These are phyloP conservation scores for Agrilus planipennis DNA, from an alignment of 1,140 invertebrate genomes.

Conservation along the genomic window DNA sequence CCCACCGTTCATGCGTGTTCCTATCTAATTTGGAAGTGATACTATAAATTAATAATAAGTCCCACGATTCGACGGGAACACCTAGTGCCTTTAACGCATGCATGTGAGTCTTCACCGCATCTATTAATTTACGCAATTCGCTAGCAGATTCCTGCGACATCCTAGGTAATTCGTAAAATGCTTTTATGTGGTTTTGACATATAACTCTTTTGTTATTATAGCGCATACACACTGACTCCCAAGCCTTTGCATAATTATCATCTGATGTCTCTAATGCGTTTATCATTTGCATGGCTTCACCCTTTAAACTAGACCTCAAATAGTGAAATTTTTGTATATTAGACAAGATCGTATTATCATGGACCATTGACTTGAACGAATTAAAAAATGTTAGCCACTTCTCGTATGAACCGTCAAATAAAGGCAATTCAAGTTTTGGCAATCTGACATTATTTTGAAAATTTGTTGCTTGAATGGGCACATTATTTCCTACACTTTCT, in stretches of 20 bases:
- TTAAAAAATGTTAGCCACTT: conserved; percentile 23
- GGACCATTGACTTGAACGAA: conserved; percentile 19
- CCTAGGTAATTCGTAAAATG: conserved; percentile 19
- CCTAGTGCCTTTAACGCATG: too few relatives aligned
- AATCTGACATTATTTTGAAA: neutral
- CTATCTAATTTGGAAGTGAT: too few relatives aligned
- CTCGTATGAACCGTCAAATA: conserved; percentile 21
- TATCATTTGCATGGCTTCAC: conserved; percentile 23
- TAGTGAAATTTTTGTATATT: conserved; percentile 25
- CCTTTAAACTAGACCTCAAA: conserved; percentile 19
- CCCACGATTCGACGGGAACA: too few relatives aligned
- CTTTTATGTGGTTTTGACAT: conserved; percentile 27
- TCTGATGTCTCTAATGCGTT: conserved; percentile 22
- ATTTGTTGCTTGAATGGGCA: too few relatives aligned
- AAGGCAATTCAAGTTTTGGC: conserved; percentile 19
- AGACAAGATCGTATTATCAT: conserved; percentile 15
- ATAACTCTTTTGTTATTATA: conserved; percentile 29
- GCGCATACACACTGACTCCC: conserved; percentile 23
- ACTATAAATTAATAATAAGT: too few relatives aligned
- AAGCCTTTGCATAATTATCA: conserved; percentile 26
- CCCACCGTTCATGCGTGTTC: too few relatives aligned
- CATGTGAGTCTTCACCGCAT: too few relatives aligned
- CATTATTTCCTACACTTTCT: too few relatives aligned
- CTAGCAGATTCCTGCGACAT: conserved; percentile 15
- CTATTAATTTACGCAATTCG: conserved; percentile 21